Conservation (phyloP, 2,113 vertebrate genomes). For the Tupaia chinensis region DNA sequence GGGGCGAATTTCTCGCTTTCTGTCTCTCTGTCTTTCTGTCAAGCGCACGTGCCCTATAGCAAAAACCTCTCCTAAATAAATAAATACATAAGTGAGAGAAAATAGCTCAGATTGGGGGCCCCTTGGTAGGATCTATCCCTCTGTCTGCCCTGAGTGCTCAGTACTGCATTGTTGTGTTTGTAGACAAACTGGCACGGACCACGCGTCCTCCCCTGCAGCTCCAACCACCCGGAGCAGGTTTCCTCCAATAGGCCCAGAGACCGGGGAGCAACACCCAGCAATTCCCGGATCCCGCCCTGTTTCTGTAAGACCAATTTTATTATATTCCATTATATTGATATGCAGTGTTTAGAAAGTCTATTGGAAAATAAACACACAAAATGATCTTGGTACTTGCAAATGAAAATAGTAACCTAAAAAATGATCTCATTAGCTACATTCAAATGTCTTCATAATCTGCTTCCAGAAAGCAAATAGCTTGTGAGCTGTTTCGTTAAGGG, state of each 20-base stretch:
- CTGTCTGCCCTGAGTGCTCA: not conserved
- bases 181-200: conserved; percentile 85
- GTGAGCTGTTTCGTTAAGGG: not conserved
- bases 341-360: not conserved
- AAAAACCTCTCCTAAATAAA: too few relatives aligned
- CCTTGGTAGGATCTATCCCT: accelerated
- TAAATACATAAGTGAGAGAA: too few relatives aligned
- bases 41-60: too few relatives aligned
- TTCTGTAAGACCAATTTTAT: conserved; percentile 84
- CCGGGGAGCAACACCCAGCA: conserved; percentile 79
- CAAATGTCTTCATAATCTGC: not conserved
- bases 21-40: too few relatives aligned
- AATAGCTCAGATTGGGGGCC: not conserved
- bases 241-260: conserved; percentile 87
- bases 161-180: not conserved
- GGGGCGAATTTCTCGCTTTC: too few relatives aligned
- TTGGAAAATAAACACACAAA: not conserved
- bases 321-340: not conserved
- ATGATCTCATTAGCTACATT: not conserved
- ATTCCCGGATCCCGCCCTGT: conserved; percentile 76
- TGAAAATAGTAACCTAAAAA: not conserved
- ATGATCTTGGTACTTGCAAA: not conserved
- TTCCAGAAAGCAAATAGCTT: conserved; percentile 1
- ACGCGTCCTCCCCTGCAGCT: conserved; percentile 76
- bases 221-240: conserved; percentile 82